These are phyloP conservation scores for Gerris lacustris DNA, from an alignment of 2,888 invertebrate genomes.

Conservation along the genomic window DNA sequence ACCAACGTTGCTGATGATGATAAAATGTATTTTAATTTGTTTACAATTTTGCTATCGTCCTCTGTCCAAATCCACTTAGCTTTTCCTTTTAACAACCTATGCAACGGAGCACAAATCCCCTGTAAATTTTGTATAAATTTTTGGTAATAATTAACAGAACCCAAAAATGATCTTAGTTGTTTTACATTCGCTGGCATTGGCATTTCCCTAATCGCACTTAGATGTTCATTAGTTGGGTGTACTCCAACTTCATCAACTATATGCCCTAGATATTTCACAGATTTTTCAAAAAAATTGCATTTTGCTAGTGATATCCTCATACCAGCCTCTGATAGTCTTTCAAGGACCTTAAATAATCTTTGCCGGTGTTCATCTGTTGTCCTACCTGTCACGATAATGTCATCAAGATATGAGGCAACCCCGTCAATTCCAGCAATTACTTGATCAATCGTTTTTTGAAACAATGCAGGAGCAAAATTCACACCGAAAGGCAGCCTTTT, in stretches of 20 bases:
- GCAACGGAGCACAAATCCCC: slow-evolving; percentile 3
- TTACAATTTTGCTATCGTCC: slow-evolving; percentile 7
- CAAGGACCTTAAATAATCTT: slow-evolving; percentile 5
- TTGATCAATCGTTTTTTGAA: slow-evolving; percentile 10
- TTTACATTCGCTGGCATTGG: not conserved
- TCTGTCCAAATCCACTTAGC: slow-evolving; percentile 8
- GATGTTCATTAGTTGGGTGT: no score
- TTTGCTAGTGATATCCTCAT: not conserved
- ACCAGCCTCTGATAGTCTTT: not conserved
- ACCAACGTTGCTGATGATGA: no score
- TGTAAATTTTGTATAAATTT: slow-evolving; percentile 8
- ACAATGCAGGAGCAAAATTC: slow-evolving; percentile 5
- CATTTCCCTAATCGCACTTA: no score
- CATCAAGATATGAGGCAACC: not conserved
- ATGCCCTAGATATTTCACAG: no score
- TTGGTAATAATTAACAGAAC: slow-evolving; percentile 10
- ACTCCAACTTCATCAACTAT: no score
- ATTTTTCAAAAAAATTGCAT: no score
- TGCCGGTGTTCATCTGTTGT: slow-evolving; percentile 12
- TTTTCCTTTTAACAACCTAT: slow-evolving; percentile 8
- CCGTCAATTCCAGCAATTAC: slow-evolving; percentile 4
- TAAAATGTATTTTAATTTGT: no score
- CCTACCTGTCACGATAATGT: slow-evolving; percentile 9
- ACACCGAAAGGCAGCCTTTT: not conserved
- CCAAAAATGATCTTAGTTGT: not conserved